A percentile compares a stretch with the other conserved stretches of the same genome.
Evolutionary conservation across 2,888 invertebrate species (phyloP).

Genomic region (Caenorhabditis parvicauda): DNA sequence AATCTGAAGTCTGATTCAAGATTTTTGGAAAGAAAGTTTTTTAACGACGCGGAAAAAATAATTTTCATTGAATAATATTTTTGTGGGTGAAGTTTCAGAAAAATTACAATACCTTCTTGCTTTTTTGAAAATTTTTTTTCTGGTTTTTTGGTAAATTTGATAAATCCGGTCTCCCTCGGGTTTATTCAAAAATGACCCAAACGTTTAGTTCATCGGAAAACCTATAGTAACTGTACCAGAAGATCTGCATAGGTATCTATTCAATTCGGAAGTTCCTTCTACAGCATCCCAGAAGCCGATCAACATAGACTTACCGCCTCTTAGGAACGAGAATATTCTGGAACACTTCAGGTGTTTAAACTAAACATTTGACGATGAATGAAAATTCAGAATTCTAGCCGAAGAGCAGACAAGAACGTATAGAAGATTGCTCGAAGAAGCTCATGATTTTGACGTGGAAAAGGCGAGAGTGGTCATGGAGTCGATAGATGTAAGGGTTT

Average conservation of each 20-base stretch:
- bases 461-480: constrained; percentile 7
- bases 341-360: constrained; percentile 29
- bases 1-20: too few relatives aligned
- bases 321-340: constrained; percentile 16
- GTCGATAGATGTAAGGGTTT: constrained; percentile 11
- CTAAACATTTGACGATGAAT: not conserved
- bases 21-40: too few relatives aligned
- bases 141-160: not conserved
- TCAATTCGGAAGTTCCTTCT: too few relatives aligned
- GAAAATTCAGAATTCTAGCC: constrained; percentile 18
- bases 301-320: constrained; percentile 15
- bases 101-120: too few relatives aligned
- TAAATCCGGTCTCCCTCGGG: not conserved
- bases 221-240: constrained; percentile 36
- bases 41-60: too few relatives aligned
- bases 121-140: not conserved
- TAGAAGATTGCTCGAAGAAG: constrained; percentile 21
- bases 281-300: constrained; percentile 18
- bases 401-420: constrained; percentile 27
- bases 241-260: too few relatives aligned
- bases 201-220: constrained; percentile 27
- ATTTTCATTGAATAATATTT: too few relatives aligned
- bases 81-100: too few relatives aligned
- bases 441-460: constrained; percentile 13
- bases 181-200: not conserved